Base-by-base conservation (phyloP, 2,888 invertebrate species). In the Nemotelus nigrinus region DNA sequence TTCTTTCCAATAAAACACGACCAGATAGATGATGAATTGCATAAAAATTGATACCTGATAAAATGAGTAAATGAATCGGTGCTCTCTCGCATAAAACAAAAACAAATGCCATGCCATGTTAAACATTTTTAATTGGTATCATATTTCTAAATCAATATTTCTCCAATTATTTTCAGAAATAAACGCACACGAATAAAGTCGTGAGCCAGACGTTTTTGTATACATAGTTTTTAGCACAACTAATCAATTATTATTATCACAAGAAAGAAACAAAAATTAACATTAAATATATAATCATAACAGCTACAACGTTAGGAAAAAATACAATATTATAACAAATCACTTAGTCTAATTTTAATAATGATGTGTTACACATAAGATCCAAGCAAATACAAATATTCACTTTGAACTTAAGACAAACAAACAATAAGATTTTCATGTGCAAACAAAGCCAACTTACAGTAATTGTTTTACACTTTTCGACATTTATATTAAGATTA, bases 171-270 rank as follows among this genome's bases (percentile, higher is more conserved):
- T 60, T 60, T 39, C 25, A 1, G 25, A 25, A 25, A 39, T 60
- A 60, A 41, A 41, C 25, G 60, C 41, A 39, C 60, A 60, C 60
- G 60, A 60, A 5, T 41, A 60, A 41, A 60, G 7, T 60, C 60
- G 60, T 60, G 60, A n/a, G 25, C 25, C 25, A 25, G 25, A 25
- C 25, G 25, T 25, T 25, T 25, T 25, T 25, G 25, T 25, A 25
- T 25, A 25, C 25, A 25, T 48, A 48, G 3, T 44, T 53, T 70
- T 70, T 55, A 70, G 53, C 53, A 70, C 70, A 70, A 70, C 70
- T 7, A 41, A 50, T 48, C 4, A 3, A 63, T 63, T 63, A 43
- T 63, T 63, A 63, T 8, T 41, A 25, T 41, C 3, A n/a, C 3
- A 63, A 25, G 3, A 63, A 43, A 43, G 43, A 39, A 43, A 5